A percentile compares a stretch with the other conserved stretches of the same genome.
These are phyloP conservation scores for Scatophagus argus DNA, from an alignment of 2,113 vertebrate genomes.

Conservation along the genomic window DNA sequence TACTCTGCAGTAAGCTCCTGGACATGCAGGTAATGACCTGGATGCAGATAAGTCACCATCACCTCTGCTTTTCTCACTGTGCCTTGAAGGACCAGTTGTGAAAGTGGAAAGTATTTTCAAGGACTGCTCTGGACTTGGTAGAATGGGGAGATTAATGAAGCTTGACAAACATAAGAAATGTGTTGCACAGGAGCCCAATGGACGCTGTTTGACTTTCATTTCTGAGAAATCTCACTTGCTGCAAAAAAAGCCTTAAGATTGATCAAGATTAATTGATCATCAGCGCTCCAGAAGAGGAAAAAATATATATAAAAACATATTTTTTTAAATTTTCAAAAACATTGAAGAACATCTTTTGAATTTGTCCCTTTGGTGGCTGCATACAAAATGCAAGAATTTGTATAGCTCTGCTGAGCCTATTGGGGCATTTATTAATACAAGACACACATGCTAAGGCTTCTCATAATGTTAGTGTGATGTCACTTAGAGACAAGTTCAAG, in stretches of 20 bases:
- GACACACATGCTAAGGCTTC: not conserved
- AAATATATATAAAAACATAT: no score
- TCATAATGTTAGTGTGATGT: not conserved
- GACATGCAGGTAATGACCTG: no score
- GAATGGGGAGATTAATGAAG: conserved; percentile 75
- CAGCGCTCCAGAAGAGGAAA: not conserved
- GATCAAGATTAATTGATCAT: conserved; percentile 41
- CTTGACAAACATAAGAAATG: conserved; percentile 72
- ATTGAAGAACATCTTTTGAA: no score
- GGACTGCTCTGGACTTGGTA: conserved; percentile 66
- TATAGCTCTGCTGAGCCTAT: conserved; percentile 9
- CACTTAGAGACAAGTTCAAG: conserved; percentile 8
- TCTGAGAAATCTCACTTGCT: conserved; percentile 36
- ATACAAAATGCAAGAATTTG: not conserved
- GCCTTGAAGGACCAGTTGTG: conserved; percentile 70
- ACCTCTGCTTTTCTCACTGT: conserved; percentile 28
- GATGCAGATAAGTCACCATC: no score
- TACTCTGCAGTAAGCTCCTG: no score
- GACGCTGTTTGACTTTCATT: conserved; percentile 48
- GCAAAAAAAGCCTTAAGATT: conserved; percentile 15
- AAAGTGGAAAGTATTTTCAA: conserved; percentile 77
- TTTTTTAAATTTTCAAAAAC: no score
- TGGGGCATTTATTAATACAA: not conserved
- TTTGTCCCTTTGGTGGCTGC: not conserved
- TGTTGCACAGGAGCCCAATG: conserved; percentile 48